Percentiles rank a stretch among this genome's conserved stretches.
Evolutionary conservation across 2,888 invertebrate genomes (phyloP).

Genomic region (Ecliptopera silaceata): DNA sequence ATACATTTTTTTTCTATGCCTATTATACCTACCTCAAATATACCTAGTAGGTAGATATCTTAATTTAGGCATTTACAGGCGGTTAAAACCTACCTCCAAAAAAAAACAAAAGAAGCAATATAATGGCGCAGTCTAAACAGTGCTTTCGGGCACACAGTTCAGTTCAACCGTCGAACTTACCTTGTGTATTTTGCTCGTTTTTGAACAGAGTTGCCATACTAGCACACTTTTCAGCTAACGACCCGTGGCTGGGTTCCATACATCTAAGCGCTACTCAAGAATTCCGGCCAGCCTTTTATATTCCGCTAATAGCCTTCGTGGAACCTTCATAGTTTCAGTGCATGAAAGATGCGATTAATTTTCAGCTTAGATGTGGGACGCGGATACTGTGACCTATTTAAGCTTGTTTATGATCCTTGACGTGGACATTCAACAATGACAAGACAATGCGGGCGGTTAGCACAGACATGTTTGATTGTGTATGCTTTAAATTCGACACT

Average conservation of each 20-base stretch:
- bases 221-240: conserved; percentile 35
- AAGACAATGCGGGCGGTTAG: not conserved
- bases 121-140: too few species aligned
- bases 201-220: conserved; percentile 29
- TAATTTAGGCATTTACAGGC: too few species aligned
- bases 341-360: conserved; percentile 45
- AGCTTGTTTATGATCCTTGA: conserved; percentile 27
- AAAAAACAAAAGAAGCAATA: too few species aligned
- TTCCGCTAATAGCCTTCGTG: conserved; percentile 52
- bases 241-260: conserved; percentile 32
- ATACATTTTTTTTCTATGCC: too few species aligned
- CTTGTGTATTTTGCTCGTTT: conserved; percentile 19
- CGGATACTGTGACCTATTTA: conserved; percentile 35
- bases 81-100: too few species aligned
- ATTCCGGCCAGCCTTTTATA: conserved; percentile 56
- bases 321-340: conserved; percentile 40
- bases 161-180: conserved; percentile 6
- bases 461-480: too few species aligned
- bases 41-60: too few species aligned
- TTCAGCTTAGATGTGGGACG: conserved; percentile 36
- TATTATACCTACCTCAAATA: too few species aligned
- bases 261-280: conserved; percentile 45
- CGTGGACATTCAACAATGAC: not conserved
- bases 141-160: not conserved
- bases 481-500: too few species aligned